Base-by-base conservation (phyloP, 2,888 invertebrate genomes). In the Acleris literana region DNA sequence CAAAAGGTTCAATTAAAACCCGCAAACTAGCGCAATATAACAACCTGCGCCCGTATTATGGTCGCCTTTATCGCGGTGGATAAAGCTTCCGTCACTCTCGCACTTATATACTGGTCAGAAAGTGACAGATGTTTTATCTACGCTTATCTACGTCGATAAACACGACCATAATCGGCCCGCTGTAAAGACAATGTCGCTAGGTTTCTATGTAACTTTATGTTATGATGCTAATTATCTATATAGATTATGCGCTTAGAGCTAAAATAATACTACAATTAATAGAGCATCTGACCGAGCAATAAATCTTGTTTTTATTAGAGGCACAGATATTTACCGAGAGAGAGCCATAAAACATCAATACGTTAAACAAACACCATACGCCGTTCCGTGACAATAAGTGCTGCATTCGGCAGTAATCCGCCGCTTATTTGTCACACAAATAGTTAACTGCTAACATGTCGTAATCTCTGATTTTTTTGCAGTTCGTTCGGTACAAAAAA, bases 381-480 rank as follows among this genome's bases (percentile, higher is more conserved):
- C 52, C 39, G 72, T 75, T 44, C 61, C 72, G 72, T 75, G 69
- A 79, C 81, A 79, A 77, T 76, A 76, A 76, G 72, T 74, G 74
- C 74, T 78, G 74, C 76, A 74, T 68, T 73, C 73, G 77, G 77
- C 68, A 76, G 77, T 88, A 87, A 87, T 87, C 84, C 83, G 68
- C 69, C 70, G 73, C 77, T 80, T 84, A 83, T 87, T 88, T 88
- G 86, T 87, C 83, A 83, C 75, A 77, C 76, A 79, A 82, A 84
- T 80, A 77, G 79, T 77, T 82, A 78, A 81, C 76, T 77, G 71
- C 68, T 75, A 66, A 74, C 74, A 75, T 72, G 74, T 76, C 72
- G 73, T 85, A 87, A 85, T 84, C 84, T 81, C 75, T 68, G 57
- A 68, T 68, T 82, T 85, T 87, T 85, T 85, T 71, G 64, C 72